Base-by-base conservation (phyloP, 1,140 invertebrate species). In the Battus philenor region DNA sequence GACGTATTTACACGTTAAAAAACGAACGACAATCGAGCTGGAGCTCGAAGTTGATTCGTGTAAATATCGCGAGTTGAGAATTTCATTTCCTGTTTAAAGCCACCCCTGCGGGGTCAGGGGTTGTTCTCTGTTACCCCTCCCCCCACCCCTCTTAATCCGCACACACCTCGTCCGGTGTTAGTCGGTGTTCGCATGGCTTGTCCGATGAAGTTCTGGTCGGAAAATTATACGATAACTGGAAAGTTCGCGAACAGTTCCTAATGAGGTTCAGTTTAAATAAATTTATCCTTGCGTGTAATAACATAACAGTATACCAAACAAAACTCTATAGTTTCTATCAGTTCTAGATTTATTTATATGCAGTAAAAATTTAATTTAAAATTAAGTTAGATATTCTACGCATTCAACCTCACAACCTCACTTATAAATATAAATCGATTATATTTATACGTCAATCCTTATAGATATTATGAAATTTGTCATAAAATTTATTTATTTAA, bases 51-150 rank as follows among this genome's bases (percentile, higher is more conserved):
- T 56, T 62, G 49, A 59, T 61, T 45, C 41, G 43, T 66, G 57
- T 59, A 64, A 70, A 70, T 68, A 72, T 64, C 59, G 64, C 64
- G 66, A 73, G 56, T 70, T 74, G 20, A 47, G 54, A 47, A 54
- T 66, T 69, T 59, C 60, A 61, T 70, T 67, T 68, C 62, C 68
- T 54, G 44, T 59, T 41, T 41, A 41, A 41, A 38, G 18, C 34
- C 18, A 15, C 38, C 38, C 38, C 18, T 4, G 12, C 11, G 8
- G 22, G 11, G 12, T 4, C 12, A 9, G 17, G 16, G 17, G 31
- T 22, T 36, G 33, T 36, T 36, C 20, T 36, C 20, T 17, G 16
- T 17, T 5, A 34, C 32, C 18, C 20, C 17, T n/a, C n/a, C 20
- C 33, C 33, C 16, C 5, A 34, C 32, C 18, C 20, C 17, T n/a